Conservation (phyloP, 2,797 vertebrate genomes). For the Sebastes paucispinis region DNA sequence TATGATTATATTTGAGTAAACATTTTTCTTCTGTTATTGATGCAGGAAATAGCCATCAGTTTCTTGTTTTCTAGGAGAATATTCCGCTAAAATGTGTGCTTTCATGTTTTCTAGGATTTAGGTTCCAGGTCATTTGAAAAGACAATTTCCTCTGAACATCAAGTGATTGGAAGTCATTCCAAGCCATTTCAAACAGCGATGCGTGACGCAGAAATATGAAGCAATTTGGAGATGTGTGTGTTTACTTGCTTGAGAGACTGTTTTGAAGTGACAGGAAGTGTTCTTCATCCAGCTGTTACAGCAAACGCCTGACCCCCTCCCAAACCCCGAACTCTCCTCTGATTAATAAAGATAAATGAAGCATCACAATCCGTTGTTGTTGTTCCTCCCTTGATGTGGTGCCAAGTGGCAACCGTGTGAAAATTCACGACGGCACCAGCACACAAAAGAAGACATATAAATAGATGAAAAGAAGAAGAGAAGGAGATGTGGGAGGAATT, state of each 20-base stretch:
- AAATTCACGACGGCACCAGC: background rate
- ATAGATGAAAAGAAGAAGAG: background rate
- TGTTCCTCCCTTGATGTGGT: constrained; percentile 42
- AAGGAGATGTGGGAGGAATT: background rate
- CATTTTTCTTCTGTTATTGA: background rate
- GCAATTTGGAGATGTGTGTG: constrained; percentile 13
- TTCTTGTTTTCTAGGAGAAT: constrained; percentile 9
- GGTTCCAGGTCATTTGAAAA: constrained; percentile 47
- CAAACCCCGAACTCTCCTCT: constrained; percentile 28
- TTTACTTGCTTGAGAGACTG: background rate
- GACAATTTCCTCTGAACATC: constrained; percentile 40
- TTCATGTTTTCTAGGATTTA: constrained; percentile 7
- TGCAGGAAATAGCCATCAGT: background rate
- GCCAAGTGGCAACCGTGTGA: constrained; percentile 32
- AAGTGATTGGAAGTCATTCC: constrained; percentile 45
- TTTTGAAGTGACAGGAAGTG: constrained; percentile 27
- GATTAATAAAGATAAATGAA: constrained; percentile 77
- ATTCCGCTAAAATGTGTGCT: background rate
- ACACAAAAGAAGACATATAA: constrained; percentile 16
- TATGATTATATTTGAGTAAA: background rate
- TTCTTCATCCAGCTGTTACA: constrained; percentile 48
- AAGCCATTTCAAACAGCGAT: constrained; percentile 39
- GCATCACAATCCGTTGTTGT: constrained; percentile 24
- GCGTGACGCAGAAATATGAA: constrained; percentile 20
- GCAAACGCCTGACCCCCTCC: constrained; percentile 25